Percentiles rank a stretch among this genome's conserved stretches.
These are phyloP conservation scores for Thera obeliscata DNA, from an alignment of 2,888 invertebrate genomes.

Conservation along the genomic window DNA sequence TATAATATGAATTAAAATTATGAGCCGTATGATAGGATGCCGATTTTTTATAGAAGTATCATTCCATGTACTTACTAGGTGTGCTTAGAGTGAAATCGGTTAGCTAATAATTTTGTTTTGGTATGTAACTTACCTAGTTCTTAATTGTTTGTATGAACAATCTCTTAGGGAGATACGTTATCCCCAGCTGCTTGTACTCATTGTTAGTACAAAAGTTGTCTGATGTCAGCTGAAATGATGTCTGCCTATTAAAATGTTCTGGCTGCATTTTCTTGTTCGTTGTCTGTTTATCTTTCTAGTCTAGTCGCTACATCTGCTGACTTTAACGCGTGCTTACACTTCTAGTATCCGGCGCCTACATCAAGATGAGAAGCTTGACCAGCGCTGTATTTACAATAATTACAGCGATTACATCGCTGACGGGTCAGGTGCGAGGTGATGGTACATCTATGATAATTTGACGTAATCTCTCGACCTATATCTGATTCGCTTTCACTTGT, in stretches of 20 bases:
- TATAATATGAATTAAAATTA: too few species aligned
- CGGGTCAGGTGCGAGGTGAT: slow-evolving; percentile 55
- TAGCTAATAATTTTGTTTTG: too few species aligned
- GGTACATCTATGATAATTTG: slow-evolving; percentile 37
- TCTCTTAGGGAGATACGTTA: too few species aligned
- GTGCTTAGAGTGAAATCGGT: too few species aligned
- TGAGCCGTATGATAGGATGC: too few species aligned
- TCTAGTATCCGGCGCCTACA: slow-evolving; percentile 52
- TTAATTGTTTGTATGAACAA: too few species aligned
- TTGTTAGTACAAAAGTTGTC: too few species aligned
- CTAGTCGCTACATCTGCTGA: slow-evolving; percentile 18
- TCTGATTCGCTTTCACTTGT: slow-evolving; percentile 32
- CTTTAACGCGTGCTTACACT: slow-evolving; percentile 13
- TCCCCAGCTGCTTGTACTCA: too few species aligned
- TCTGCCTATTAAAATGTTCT: neutral
- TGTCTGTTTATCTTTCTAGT: neutral
- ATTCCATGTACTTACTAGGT: too few species aligned
- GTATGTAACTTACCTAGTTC: too few species aligned
- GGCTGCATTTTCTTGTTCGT: neutral
- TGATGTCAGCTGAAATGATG: neutral
- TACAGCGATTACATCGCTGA: slow-evolving; percentile 58
- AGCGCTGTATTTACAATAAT: slow-evolving; percentile 68
- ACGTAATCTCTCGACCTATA: slow-evolving; percentile 39
- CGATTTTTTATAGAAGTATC: too few species aligned
- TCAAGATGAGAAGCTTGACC: slow-evolving; percentile 55